These are phyloP conservation scores for Helogale parvula DNA, from an alignment of 2,113 vertebrate genomes.

Conservation along the genomic window DNA sequence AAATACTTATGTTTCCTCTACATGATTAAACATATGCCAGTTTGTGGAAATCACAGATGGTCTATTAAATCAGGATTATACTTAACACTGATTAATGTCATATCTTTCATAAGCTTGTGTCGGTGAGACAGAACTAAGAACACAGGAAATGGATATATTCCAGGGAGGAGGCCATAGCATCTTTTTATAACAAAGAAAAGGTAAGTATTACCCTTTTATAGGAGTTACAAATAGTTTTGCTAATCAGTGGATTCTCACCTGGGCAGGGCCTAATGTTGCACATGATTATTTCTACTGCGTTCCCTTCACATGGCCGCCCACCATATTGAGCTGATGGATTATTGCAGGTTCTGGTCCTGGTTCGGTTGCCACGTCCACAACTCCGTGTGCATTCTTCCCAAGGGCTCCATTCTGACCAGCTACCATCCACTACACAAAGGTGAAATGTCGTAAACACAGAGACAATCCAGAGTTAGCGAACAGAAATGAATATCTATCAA, in stretches of 20 bases:
- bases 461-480: neutral
- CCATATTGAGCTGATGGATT: conserved; percentile 90
- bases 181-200: neutral
- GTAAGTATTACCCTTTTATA: neutral
- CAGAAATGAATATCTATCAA: neutral
- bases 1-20: neutral
- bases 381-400: conserved; percentile 97
- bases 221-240: neutral
- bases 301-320: conserved; percentile 91
- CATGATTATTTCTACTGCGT: conserved; percentile 88
- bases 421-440: conserved; percentile 90
- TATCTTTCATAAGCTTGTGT: neutral
- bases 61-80: neutral
- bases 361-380: conserved; percentile 95
- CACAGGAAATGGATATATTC: neutral
- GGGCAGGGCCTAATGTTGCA: conserved; percentile 94
- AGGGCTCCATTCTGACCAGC: conserved; percentile 94
- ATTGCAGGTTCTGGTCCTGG: conserved; percentile 92
- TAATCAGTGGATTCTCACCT: conserved; percentile 83
- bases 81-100: neutral
- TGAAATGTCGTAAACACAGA: neutral
- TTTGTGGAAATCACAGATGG: neutral
- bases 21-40: neutral
- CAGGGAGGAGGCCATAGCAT: neutral
- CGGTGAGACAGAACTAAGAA: neutral